Evolutionary conservation across 2,888 invertebrate genomes (phyloP), one percentile per base, ranked within the genome.

Genomic region (Agriotes lineatus): DNA sequence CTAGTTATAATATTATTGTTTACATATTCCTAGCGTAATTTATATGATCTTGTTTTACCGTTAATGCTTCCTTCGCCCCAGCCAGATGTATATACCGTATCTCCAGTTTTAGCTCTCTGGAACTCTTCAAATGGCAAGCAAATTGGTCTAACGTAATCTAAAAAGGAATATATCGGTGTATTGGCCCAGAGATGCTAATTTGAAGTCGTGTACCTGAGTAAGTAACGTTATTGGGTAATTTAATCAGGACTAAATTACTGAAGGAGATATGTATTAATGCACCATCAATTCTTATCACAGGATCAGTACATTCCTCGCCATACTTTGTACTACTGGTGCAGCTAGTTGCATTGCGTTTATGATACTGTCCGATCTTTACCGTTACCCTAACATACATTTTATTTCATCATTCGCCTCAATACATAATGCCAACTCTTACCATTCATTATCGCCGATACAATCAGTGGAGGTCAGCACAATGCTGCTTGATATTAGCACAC

Each of bases 341-440:
- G 14, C 33, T 39, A 10, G 10, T n/a, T 22, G 10, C 20, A 12
- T 57, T 1, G 0, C 20, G 20, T 39, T 20, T 57, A n/a, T 39
- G 18, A n/a, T 57, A 39, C 14, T 20, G 37, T 57, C 56, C 56
- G 18, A 57, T 4, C 20, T 37, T 57, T 10, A 57, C 39, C 4
- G 5, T 12, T 1, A 7, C 9, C 12, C 56, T 57, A 18, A 16
- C 37, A 39, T n/a, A n/a, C n/a, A n/a, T n/a, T n/a, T n/a, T n/a
- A n/a, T n/a, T n/a, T n/a, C 10, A 19, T 44, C n/a, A n/a, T n/a
- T n/a, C n/a, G n/a, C n/a, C n/a, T n/a, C n/a, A n/a, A n/a, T n/a
- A n/a, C n/a, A n/a, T n/a, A n/a, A n/a, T n/a, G n/a, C n/a, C n/a
- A n/a, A n/a, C n/a, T n/a, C n/a, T n/a, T n/a, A n/a, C n/a, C n/a